These are phyloP conservation scores for Cheirogaleus medius DNA, from an alignment of 2,113 vertebrate species.

Conservation along the genomic window DNA sequence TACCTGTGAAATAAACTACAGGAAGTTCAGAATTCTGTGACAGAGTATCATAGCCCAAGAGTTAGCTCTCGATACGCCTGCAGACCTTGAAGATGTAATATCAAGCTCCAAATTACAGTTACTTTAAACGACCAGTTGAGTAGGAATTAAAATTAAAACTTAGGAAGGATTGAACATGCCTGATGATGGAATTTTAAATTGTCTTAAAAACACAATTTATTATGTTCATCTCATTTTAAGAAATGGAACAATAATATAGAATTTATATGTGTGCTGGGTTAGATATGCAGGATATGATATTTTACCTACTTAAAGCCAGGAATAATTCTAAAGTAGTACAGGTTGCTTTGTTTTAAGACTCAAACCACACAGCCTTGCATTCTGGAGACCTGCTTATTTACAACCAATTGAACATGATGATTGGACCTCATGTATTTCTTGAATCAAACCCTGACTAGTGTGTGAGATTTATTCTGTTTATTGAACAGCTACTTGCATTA, in stretches of 20 bases:
- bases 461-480: neutral
- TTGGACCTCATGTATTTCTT: neutral
- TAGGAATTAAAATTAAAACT: neutral
- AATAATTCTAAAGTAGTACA: neutral
- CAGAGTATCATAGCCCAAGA: neutral
- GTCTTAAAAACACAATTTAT: neutral
- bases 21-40: neutral
- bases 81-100: neutral
- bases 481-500: neutral
- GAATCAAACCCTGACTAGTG: neutral
- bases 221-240: neutral
- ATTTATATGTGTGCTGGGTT: neutral
- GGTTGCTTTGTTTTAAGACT: neutral
- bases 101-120: neutral
- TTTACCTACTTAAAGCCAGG: neutral
- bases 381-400: neutral
- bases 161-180: neutral
- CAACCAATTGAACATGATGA: neutral
- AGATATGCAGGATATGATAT: neutral
- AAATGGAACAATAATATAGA: neutral
- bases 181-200: neutral
- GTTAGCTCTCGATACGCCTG: neutral
- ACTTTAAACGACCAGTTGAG: neutral
- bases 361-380: neutral
- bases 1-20: neutral